Evolutionary conservation across 2,888 invertebrate genomes (phyloP), one percentile per base, ranked within the genome.

Genomic region (Platynereis dumerilii): DNA sequence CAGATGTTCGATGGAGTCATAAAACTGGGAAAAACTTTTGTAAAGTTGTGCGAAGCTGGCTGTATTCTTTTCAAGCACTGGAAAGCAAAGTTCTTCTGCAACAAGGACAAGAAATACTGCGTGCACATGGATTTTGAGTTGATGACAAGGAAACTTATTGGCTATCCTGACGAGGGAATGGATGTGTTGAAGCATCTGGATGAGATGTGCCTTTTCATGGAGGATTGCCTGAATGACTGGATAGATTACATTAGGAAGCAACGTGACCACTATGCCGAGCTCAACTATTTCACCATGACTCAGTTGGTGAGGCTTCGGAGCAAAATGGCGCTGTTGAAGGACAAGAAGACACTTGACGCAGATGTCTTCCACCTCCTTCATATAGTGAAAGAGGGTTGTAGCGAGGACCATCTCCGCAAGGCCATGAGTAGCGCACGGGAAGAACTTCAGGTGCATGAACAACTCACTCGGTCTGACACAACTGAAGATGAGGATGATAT

Each of bases 251-350:
- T 78, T 15, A 71, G 62, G 2, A 45, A 69, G 1, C 71, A 75
- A 52, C 63, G 79, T 24, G 55, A 58, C 10, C 52, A 71, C 15
- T 76, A 69, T 55, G 63, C 66, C 12, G 69, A 71, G n/a, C 71
- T 80, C 58, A 80, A 80, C 64, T 71, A 72, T 66, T 79, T 71
- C 70, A 77, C 77, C 7, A 76, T 76, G 7, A 75, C 76, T 48
- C 80, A 80, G 69, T 67, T 80, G n/a, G 77, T 80, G 3, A 73
- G 77, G 27, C 72, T 80, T 17, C 74, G 79, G 54, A 64, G 68
- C 58, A 73, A 78, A 53, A 55, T 79, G 28, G 71, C 76, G 22
- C 73, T 71, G 59, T 17, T 72, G n/a, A 17, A 15, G 26, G 34
- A 42, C 10, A 1, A 10, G 12, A 15, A 42, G 2, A 22, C 5